phyloP scores from a whole-genome alignment of 2,797 vertebrate species.

The Kryptolebias ocellatus region DNA sequence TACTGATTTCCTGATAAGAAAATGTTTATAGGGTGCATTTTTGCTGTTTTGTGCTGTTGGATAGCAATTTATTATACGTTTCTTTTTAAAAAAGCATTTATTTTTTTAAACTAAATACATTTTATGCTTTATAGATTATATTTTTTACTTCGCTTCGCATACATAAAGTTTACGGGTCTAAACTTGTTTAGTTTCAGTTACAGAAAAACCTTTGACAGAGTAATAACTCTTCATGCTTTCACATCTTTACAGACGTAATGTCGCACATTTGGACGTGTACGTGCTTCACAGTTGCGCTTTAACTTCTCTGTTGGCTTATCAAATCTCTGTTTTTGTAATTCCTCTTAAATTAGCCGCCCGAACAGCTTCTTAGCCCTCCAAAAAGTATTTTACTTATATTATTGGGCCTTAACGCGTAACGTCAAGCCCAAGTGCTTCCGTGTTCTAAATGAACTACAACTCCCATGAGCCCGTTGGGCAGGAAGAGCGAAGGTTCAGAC shows the following conservation, averaged over 20 bases:
- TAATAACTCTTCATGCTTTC: accelerated
- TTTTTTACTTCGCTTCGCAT: too few species aligned
- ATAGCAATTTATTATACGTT: too few species aligned
- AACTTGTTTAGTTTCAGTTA: too few species aligned
- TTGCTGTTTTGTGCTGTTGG: too few species aligned
- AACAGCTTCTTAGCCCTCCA: too few species aligned
- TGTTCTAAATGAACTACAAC: constrained; percentile 53
- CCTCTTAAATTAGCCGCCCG: background rate
- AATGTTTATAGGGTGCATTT: too few species aligned
- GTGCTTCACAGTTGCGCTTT: constrained; percentile 19
- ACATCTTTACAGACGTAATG: background rate
- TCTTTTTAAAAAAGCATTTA: too few species aligned
- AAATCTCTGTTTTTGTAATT: accelerated
- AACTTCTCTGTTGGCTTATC: background rate
- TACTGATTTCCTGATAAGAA: too few species aligned
- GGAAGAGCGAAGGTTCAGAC: constrained; percentile 43
- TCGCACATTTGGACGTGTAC: background rate
- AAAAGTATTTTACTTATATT: background rate
- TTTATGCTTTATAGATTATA: too few species aligned
- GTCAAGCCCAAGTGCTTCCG: background rate
- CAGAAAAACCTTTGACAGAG: too few species aligned
- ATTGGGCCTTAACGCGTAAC: background rate
- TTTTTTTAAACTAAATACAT: too few species aligned
- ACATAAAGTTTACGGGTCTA: too few species aligned
- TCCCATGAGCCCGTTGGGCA: constrained; percentile 36